Evolutionary conservation across 2,797 vertebrate genomes (phyloP).

Genomic region (Tiaroga cobitis): DNA sequence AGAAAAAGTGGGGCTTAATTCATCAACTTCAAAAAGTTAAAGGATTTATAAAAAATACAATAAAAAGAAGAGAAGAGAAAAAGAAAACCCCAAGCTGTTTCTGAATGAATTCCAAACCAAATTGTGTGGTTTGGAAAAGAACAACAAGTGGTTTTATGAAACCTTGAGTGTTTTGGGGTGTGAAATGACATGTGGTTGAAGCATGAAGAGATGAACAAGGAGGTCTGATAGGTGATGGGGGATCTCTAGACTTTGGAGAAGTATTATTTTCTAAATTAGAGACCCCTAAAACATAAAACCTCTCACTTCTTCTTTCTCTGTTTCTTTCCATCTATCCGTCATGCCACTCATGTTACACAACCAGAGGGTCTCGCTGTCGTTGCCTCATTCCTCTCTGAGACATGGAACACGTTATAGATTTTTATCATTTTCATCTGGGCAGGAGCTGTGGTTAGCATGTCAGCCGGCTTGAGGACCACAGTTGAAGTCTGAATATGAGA

Average conservation of each 20-base stretch:
- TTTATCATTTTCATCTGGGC: constrained; percentile 69
- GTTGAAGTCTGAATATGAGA: constrained; percentile 76
- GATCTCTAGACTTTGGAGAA: constrained; percentile 15
- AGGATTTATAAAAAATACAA: too few species aligned
- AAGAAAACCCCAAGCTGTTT: not conserved
- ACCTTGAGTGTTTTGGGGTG: not conserved
- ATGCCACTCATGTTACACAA: constrained; percentile 79
- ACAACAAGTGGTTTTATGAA: constrained; percentile 38
- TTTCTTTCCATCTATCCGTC: constrained; percentile 63
- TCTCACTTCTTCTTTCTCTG: not conserved
- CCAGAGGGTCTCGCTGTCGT: constrained; percentile 71
- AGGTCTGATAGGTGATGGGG: constrained; percentile 24
- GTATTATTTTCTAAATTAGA: constrained; percentile 17
- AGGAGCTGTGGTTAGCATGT: constrained; percentile 65
- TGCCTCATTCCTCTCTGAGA: constrained; percentile 73
- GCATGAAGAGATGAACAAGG: not conserved
- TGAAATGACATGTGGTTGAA: not conserved
- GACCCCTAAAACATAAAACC: constrained; percentile 47
- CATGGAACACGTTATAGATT: constrained; percentile 69
- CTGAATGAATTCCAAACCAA: constrained; percentile 20
- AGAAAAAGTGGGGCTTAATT: not conserved
- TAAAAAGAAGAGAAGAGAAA: not conserved
- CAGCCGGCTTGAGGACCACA: constrained; percentile 68
- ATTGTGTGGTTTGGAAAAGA: constrained; percentile 17
- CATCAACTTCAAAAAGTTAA: not conserved